Evolutionary conservation across 30 jellyfish, hydroid and myxozoan genomes (phyloP).

Genomic region (Calvadosia cruxmelitensis): DNA sequence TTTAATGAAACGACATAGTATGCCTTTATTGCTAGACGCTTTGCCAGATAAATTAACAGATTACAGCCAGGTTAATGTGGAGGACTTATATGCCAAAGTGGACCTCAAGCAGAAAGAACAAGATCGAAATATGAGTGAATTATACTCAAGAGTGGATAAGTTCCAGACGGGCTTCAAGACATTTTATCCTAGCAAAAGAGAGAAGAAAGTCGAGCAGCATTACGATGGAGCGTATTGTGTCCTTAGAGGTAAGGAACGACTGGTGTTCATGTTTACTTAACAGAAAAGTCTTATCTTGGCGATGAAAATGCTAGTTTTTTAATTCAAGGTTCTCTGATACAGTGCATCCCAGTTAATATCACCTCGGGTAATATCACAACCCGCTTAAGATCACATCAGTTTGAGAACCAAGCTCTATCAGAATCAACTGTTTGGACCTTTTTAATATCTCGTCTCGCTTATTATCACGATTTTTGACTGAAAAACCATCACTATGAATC

Average conservation of each 20-base stretch:
- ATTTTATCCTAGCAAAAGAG: slow-evolving; percentile 5
- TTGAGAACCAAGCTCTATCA: too few species aligned
- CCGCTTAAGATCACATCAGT: too few species aligned
- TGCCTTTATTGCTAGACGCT: neutral
- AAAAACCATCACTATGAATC: too few species aligned
- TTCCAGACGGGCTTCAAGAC: slow-evolving; percentile 20
- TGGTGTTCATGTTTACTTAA: too few species aligned
- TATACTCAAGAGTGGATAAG: slow-evolving; percentile 31
- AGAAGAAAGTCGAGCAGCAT: slow-evolving; percentile 11
- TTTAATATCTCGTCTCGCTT: too few species aligned
- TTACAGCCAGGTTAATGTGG: slow-evolving; percentile 3
- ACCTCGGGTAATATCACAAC: too few species aligned
- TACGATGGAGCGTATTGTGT: slow-evolving; percentile 32
- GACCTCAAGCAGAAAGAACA: slow-evolving; percentile 23
- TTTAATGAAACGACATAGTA: neutral
- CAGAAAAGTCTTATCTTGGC: too few species aligned
- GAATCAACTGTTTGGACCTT: too few species aligned
- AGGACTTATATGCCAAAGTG: slow-evolving; percentile 32
- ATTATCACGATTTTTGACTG: too few species aligned
- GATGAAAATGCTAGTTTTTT: too few species aligned
- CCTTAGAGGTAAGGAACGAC: slow-evolving; percentile 22
- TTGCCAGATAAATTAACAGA: neutral
- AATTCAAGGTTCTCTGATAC: too few species aligned
- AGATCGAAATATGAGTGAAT: slow-evolving; percentile 22
- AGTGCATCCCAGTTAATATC: too few species aligned